Percentiles rank a stretch among this genome's conserved stretches.
phyloP scores from a whole-genome alignment of 2,113 vertebrate genomes.

The Malurus elegans region DNA sequence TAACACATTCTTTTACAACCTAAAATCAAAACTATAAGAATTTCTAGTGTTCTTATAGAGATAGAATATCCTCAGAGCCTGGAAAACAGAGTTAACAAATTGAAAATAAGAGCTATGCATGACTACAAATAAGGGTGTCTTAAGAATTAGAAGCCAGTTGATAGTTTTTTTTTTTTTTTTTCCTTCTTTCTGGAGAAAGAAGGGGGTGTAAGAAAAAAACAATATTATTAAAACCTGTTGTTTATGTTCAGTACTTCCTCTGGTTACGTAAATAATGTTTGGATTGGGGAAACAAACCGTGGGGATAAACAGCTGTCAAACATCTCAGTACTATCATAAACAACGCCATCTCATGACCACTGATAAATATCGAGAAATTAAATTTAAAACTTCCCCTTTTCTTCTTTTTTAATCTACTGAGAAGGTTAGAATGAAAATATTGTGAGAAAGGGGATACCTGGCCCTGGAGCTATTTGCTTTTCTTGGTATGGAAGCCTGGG shows the following conservation, averaged over 20 bases:
- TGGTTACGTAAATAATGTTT: not conserved
- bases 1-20: not conserved
- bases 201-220: not conserved
- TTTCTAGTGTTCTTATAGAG: not conserved
- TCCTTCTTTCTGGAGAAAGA: not conserved
- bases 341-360: not conserved
- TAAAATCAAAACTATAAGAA: not conserved
- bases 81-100: not conserved
- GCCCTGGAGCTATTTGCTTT: not conserved
- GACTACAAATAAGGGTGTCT: not conserved
- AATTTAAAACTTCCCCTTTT: not conserved
- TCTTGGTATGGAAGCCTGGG: not conserved
- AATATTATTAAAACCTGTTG: not conserved
- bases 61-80: not conserved
- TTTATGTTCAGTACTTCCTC: not conserved
- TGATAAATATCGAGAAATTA: not conserved
- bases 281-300: not conserved
- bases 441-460: not conserved
- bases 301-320: not conserved
- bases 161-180: not conserved
- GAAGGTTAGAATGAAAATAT: not conserved
- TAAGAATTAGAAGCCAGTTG: not conserved
- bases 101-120: not conserved
- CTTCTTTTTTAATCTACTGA: not conserved
- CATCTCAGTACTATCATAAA: not conserved